Conservation (phyloP, 1,140 invertebrate genomes). For the Chironomus striatipennis region DNA sequence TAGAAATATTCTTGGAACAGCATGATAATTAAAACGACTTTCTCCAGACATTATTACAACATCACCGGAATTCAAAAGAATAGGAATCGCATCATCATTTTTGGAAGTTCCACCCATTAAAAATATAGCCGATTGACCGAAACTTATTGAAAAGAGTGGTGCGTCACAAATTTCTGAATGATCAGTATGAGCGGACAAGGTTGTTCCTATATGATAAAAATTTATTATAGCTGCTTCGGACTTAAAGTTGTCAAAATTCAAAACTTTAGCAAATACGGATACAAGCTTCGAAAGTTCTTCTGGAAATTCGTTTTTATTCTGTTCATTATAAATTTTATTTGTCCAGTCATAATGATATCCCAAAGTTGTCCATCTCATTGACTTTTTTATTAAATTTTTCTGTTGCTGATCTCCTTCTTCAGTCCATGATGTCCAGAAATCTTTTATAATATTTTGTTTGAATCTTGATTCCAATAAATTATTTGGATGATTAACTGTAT, state of each 20-base stretch:
- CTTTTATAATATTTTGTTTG: conserved; percentile 26
- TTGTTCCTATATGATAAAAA: conserved; percentile 87
- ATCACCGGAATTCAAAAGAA: conserved; percentile 72
- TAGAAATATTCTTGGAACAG: conserved; percentile 66
- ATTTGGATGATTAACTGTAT: conserved; percentile 60
- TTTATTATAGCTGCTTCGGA: conserved; percentile 91
- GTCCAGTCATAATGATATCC: conserved; percentile 96
- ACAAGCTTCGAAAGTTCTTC: conserved; percentile 56
- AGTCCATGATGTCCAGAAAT: conserved; percentile 43
- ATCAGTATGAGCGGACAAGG: conserved; percentile 82
- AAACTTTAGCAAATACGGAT: conserved; percentile 48
- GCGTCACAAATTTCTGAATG: conserved; percentile 82
- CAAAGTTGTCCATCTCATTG: conserved; percentile 82
- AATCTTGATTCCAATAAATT: conserved; percentile 56
- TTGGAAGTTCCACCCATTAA: conserved; percentile 64
- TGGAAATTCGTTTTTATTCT: conserved; percentile 58
- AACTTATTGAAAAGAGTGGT: conserved; percentile 78
- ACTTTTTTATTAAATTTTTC: conserved; percentile 43
- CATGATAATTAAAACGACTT: conserved; percentile 72
- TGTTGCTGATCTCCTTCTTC: conserved; percentile 35
- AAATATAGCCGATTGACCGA: conserved; percentile 80
- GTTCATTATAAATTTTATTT: conserved; percentile 73
- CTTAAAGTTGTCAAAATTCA: conserved; percentile 57
- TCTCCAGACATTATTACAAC: conserved; percentile 72
- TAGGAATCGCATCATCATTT: conserved; percentile 52